Percentiles rank a stretch among this genome's conserved stretches.
Conservation (phyloP, 2,888 invertebrate species). For the Dioctria linearis region DNA sequence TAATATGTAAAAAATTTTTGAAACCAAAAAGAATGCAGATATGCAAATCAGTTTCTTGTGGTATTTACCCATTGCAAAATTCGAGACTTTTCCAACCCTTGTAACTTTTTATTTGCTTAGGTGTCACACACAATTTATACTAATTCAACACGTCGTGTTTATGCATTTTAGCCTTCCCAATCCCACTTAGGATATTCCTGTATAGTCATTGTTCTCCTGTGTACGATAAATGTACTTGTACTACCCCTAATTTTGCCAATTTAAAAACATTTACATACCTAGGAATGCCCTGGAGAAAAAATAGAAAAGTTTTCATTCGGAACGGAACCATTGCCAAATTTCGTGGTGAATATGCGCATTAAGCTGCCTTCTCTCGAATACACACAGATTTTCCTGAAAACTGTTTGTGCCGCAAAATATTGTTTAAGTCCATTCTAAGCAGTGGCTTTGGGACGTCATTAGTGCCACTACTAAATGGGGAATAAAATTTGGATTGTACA, state of each 20-base stretch:
- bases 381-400: not conserved
- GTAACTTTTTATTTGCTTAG: not conserved
- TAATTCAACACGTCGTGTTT: not conserved
- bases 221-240: not conserved
- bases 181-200: not conserved
- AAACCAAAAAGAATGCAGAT: no score
- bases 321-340: not conserved
- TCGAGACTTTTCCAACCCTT: not conserved
- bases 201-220: not conserved
- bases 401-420: not conserved
- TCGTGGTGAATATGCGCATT: slow-evolving; percentile 5
- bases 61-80: not conserved
- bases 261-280: not conserved
- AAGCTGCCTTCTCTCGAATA: not conserved
- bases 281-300: no score
- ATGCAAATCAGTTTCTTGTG: not conserved
- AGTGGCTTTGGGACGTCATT: no score
- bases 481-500: no score
- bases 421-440: no score
- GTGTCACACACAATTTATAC: not conserved
- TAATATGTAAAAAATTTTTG: no score
- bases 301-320: no score
- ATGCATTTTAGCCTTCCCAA: not conserved
- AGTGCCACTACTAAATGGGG: no score
- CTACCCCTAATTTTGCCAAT: slow-evolving; percentile 3